Evolutionary conservation across 2,888 invertebrate genomes (phyloP), one percentile per base, ranked within the genome.

Genomic region (Junonia oenone): DNA sequence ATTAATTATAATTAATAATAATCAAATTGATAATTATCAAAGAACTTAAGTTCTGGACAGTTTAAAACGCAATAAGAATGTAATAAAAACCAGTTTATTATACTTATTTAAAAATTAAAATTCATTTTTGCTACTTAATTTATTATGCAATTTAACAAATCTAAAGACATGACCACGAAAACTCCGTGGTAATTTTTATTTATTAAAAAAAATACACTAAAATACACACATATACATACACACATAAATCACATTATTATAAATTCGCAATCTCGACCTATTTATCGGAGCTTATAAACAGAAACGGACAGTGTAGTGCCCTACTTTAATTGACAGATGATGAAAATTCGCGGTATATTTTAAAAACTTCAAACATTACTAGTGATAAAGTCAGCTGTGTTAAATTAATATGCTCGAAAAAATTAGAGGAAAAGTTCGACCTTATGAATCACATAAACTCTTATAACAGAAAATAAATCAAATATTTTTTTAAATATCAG

Each of bases 251-350:
- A 22, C n/a, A 11, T 43, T 17, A 6, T 31, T 13, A 13, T n/a
- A 26, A 13, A 22, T 19, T 22, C 43, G 22, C 43, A 26, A 43
- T n/a, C 26, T 22, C 43, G 43, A 43, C 43, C 43, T 43, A 43
- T 43, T 43, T 43, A 22, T 13, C 17, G 9, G n/a, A 22, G 38
- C 11, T 17, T n/a, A 8, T 13, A 22, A 43, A 43, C 38, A 43
- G 43, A 22, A 43, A 43, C 26, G 43, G 43, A 43, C 43, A 26
- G 13, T 13, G 6, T 6, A 38, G n/a, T 43, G 40, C 19, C 52
- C 56, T 38, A 46, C 45, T 54, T 54, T 55, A 45, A 26, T 4
- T 45, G 45, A 52, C 43, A 26, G 15, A 15, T n/a, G 33, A 53
- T 57, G n/a, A 49, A 50, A 38, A 53, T 56, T 22, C n/a, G n/a